These are phyloP conservation scores for Bombus haemorrhoidalis DNA, from an alignment of 1,140 invertebrate species.

Conservation along the genomic window DNA sequence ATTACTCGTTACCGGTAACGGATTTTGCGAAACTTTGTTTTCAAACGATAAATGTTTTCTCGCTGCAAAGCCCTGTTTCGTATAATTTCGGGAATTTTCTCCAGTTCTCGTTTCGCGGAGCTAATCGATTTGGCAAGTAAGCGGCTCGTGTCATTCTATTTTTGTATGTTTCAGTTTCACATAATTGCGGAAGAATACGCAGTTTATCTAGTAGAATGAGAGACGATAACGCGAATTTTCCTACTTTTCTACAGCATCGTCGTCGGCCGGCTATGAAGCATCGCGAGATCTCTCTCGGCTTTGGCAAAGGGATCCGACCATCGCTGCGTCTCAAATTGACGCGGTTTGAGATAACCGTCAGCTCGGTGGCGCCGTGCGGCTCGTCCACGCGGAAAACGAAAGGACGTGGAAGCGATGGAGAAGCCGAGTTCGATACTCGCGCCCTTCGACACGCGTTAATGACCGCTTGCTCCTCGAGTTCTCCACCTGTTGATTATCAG, in stretches of 20 bases:
- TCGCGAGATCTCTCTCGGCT: constrained; percentile 44
- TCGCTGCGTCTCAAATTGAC: constrained; percentile 70
- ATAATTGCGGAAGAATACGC: too few relatives aligned
- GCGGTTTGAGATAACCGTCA: constrained; percentile 71
- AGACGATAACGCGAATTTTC: background rate
- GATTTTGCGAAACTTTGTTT: too few relatives aligned
- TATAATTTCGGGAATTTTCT: too few relatives aligned
- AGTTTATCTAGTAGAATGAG: rapidly evolving
- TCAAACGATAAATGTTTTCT: too few relatives aligned
- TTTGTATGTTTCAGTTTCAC: too few relatives aligned
- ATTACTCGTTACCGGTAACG: too few relatives aligned
- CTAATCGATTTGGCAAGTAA: too few relatives aligned
- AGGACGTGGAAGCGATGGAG: constrained; percentile 6
- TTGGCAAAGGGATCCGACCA: constrained; percentile 67
- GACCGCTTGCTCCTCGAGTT: background rate
- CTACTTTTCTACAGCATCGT: background rate
- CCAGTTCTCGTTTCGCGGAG: too few relatives aligned
- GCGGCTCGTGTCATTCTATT: too few relatives aligned
- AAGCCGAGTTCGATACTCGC: constrained; percentile 58
- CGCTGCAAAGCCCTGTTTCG: too few relatives aligned
- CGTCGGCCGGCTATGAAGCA: constrained; percentile 46
- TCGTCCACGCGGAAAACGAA: constrained; percentile 13
- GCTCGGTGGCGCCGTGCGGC: constrained; percentile 29
- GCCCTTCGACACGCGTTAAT: constrained; percentile 33
- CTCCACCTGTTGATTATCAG: background rate